Conservation (phyloP, 2,797 vertebrate species). For the Anguilla megastoma region DNA sequence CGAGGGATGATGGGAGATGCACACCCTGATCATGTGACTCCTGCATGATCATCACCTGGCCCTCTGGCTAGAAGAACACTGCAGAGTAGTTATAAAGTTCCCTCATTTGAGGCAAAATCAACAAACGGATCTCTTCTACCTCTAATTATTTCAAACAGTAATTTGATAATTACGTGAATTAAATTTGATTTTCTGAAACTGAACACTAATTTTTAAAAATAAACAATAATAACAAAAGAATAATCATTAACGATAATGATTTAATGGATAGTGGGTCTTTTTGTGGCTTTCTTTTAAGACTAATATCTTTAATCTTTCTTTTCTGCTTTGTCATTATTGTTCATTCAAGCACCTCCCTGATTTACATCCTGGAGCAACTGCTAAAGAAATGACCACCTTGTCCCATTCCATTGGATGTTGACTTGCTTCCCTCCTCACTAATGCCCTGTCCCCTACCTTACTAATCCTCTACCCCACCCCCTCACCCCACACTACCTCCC, state of each 20-base stretch:
- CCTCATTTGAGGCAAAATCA: conserved; percentile 77
- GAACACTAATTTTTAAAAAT: conserved; percentile 61
- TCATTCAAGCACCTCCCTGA: conserved; percentile 24
- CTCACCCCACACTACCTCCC: conserved; percentile 34
- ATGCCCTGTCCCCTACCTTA: conserved; percentile 59
- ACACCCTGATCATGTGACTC: conserved; percentile 94
- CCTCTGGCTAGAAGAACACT: conserved; percentile 96
- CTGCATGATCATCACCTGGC: conserved; percentile 94
- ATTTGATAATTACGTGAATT: conserved; percentile 37
- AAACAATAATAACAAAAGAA: conserved; percentile 43
- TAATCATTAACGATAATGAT: conserved; percentile 26
- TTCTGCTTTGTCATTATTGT: conserved; percentile 24
- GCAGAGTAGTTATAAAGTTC: conserved; percentile 81
- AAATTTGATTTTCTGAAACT: conserved; percentile 56
- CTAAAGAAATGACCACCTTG: conserved; percentile 55
- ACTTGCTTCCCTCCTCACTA: background rate
- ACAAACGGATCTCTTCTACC: conserved; percentile 47
- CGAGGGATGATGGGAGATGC: conserved; percentile 93
- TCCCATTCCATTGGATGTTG: conserved; percentile 73
- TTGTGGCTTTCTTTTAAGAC: conserved; percentile 94
- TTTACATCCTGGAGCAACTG: conserved; percentile 46
- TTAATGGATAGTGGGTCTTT: conserved; percentile 98
- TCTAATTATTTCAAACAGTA: conserved; percentile 20
- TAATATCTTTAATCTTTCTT: conserved; percentile 48
- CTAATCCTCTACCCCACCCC: conserved; percentile 56